phyloP scores from a whole-genome alignment of 2,888 invertebrate species.

The Rhodophaea formosa region DNA sequence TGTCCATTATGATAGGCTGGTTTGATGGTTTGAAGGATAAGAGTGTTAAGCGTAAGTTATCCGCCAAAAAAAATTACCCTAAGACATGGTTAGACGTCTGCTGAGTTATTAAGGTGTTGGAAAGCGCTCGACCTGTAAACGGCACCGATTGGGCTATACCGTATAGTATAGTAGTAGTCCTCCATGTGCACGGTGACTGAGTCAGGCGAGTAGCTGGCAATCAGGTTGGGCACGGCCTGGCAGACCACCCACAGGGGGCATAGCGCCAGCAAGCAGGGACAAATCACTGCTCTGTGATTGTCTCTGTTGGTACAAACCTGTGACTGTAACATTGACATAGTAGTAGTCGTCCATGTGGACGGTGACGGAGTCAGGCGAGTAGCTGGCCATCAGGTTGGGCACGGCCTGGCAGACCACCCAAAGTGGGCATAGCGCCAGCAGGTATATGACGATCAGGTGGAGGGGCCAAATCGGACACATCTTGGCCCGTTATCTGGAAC shows the following conservation, averaged over 20 bases:
- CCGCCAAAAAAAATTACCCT: too few relatives aligned
- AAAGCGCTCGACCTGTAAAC: too few relatives aligned
- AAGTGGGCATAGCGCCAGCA: constrained; percentile 75
- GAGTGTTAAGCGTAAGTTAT: too few relatives aligned
- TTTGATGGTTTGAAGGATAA: too few relatives aligned
- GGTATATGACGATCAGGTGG: constrained; percentile 79
- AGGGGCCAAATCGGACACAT: constrained; percentile 84
- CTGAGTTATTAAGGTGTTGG: too few relatives aligned
- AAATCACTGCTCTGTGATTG: too few relatives aligned
- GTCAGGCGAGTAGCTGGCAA: constrained; percentile 58
- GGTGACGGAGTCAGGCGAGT: constrained; percentile 48
- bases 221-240: constrained; percentile 60
- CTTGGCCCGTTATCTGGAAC: constrained; percentile 40
- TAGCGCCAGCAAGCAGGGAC: too few relatives aligned
- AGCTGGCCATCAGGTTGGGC: constrained; percentile 60
- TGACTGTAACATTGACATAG: constrained; percentile 62
- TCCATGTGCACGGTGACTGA: constrained; percentile 71
- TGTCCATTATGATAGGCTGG: too few relatives aligned
- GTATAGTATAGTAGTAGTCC: constrained; percentile 48
- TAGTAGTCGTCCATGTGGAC: constrained; percentile 72
- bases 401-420: constrained; percentile 75
- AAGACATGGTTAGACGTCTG: too few relatives aligned
- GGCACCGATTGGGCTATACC: too few relatives aligned
- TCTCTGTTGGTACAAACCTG: constrained; percentile 38
- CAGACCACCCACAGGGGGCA: constrained; percentile 42